Evolutionary conservation across 2,797 vertebrate species (phyloP), one percentile per base, ranked within the genome.

Genomic region (Cryptoblepharus egeriae): DNA sequence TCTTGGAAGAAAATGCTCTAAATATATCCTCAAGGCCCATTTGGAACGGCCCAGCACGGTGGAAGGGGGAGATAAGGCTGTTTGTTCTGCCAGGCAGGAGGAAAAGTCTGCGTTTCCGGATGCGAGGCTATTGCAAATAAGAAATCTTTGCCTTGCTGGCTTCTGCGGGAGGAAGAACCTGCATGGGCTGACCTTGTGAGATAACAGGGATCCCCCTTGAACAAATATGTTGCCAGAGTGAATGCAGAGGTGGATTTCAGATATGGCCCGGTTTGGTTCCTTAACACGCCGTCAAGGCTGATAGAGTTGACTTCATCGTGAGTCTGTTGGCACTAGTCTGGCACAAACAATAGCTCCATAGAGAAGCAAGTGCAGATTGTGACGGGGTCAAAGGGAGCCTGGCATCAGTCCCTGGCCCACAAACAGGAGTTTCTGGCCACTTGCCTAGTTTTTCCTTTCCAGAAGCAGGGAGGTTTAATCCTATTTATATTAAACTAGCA

Each of bases 121-220:
- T 68, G 18, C 35, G 55, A 57, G 52, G 52, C 39, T 52, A 32
- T 6, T 35, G 70, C 79, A 67, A 67, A 32, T 57, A 28, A 58
- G 24, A 24, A 2, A 37, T 16, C n/a, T 64, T 60, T 69, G 61
- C 70, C 60, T n/a, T 10, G 45, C 2, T 13, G 35, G 16, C 15
- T 42, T 16, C 49, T 26, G 26, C 2, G 4, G 70, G 67, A 61
- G 0, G 1, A 63, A 76, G 64, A 9, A 26, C 6, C 13, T 68
- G 75, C 76, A 52, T 30, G 15, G 60, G 60, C 45, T 22, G 82
- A n/a, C 74, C 42, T 68, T 0, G 0, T 0, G 0, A 42, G 32
- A 77, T 39, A 0, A 0, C 42, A 49, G 0, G 0, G 49, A 52
- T 24, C 22, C 30, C 10, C 7, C 30, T 1, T 0, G 7, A 13